Evolutionary conservation across 2,113 vertebrate genomes (phyloP), one percentile per base, ranked within the genome.

Genomic region (Lagopus muta): DNA sequence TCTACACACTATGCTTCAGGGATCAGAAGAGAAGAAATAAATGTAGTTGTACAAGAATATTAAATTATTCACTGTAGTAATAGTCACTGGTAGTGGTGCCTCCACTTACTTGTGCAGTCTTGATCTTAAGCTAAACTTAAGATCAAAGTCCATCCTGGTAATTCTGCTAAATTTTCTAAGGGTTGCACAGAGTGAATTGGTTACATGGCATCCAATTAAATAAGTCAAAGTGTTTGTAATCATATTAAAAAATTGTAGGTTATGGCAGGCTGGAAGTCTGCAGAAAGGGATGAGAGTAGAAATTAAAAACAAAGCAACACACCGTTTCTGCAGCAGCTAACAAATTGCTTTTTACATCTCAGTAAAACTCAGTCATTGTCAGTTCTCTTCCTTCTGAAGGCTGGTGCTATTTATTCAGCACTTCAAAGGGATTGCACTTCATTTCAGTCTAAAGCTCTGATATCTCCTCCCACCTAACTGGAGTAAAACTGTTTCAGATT

Each of bases 371-470:
- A 32, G 40, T 8, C 62, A 64, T 48, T 72, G 54, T 76, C 74
- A 84, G 61, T 61, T 90, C 69, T 70, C 67, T 77, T 58, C 40
- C 43, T 61, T 89, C 57, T 79, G 73, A 95, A 91, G 38, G 66
- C 0, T 78, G 66, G 38, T 82, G 66, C 27, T 94, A 27, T 82
- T 88, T 94, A 89, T 86, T 92, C 90, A 88, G 62, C 54, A 66
- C 48, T 89, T 96, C 70, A 93, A 93, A 88, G 57, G 48, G 50
- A 85, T 89, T 40, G 78, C 19, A 65, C 54, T 89, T 84, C 2
- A 0, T 76, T 84, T 86, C 66, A 79, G 57, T 24, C 66, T 90
- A 74, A 78, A 70, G 10, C 57, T 85, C 57, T 38, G 54, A 86
- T 75, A 86, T 75, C 71, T 82, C 61, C 55, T 82, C 66, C 61